Percentiles rank a stretch among this genome's conserved stretches.
phyloP scores from a whole-genome alignment of 2,113 vertebrate genomes.

The Calyptomena viridis region DNA sequence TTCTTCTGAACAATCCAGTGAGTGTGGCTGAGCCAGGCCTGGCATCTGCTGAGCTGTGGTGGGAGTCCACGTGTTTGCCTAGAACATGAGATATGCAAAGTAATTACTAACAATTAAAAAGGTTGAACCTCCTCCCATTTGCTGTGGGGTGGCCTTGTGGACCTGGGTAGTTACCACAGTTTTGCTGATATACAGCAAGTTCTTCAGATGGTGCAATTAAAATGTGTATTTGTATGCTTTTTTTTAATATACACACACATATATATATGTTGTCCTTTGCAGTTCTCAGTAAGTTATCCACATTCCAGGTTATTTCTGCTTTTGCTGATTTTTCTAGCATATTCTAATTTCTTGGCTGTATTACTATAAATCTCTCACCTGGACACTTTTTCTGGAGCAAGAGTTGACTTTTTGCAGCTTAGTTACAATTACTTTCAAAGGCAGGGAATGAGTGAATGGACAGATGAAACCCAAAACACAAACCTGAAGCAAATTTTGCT shows the following conservation, averaged over 20 bases:
- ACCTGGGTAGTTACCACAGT: neutral
- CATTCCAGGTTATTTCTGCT: neutral
- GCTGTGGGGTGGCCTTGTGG: neutral
- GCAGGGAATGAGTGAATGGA: neutral
- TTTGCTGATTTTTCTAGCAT: neutral
- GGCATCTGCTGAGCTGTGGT: neutral
- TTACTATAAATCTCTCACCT: neutral
- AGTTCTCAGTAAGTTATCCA: neutral
- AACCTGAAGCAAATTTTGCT: neutral
- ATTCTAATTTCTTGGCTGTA: neutral
- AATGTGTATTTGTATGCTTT: neutral
- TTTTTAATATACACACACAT: neutral
- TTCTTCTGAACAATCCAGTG: neutral
- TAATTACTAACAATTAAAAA: neutral
- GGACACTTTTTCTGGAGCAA: neutral
- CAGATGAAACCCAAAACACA: neutral
- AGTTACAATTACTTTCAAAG: neutral
- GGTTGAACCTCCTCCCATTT: neutral
- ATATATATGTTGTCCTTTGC: neutral
- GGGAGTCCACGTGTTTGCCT: neutral
- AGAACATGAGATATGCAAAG: fast-evolving
- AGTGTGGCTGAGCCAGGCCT: neutral
- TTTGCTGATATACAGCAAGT: neutral
- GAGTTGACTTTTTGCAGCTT: neutral
- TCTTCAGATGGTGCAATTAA: neutral